Evolutionary conservation across 2,113 vertebrate genomes (phyloP).

Genomic region (Labeo rohita): DNA sequence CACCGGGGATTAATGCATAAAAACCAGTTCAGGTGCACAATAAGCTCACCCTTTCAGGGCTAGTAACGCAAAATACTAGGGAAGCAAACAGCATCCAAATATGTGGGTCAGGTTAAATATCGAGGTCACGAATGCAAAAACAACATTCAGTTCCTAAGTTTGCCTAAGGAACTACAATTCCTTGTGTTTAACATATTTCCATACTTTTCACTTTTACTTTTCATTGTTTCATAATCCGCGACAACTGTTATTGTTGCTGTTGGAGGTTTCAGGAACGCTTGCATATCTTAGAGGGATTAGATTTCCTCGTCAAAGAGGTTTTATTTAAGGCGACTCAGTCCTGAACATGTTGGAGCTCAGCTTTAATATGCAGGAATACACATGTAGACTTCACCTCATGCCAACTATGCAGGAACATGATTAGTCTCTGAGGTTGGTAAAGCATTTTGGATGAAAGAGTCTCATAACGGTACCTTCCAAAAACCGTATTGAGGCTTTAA

Average conservation of each 20-base stretch:
- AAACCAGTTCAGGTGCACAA: not conserved
- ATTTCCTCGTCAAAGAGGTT: constrained; percentile 55
- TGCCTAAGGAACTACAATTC: not conserved
- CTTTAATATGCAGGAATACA: constrained; percentile 47
- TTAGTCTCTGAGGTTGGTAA: not conserved
- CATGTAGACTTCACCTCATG: not conserved
- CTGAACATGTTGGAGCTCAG: constrained; percentile 12
- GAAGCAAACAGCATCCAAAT: constrained; percentile 5
- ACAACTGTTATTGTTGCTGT: constrained; percentile 29
- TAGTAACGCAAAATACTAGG: not conserved
- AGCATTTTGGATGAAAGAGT: not conserved
- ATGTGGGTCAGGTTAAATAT: constrained; percentile 32
- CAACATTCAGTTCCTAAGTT: not conserved
- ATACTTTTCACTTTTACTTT: too few species aligned
- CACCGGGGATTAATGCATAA: not conserved
- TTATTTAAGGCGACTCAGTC: not conserved
- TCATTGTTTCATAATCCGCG: not conserved
- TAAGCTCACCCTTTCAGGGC: not conserved
- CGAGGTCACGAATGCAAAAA: not conserved
- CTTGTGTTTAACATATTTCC: not conserved
- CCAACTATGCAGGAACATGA: not conserved
- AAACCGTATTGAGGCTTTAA: not conserved
- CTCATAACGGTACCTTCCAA: not conserved
- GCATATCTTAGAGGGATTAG: constrained; percentile 37
- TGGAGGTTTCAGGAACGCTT: not conserved